These are phyloP conservation scores for Polyommatus icarus DNA, from an alignment of 2,888 invertebrate species.

Conservation along the genomic window DNA sequence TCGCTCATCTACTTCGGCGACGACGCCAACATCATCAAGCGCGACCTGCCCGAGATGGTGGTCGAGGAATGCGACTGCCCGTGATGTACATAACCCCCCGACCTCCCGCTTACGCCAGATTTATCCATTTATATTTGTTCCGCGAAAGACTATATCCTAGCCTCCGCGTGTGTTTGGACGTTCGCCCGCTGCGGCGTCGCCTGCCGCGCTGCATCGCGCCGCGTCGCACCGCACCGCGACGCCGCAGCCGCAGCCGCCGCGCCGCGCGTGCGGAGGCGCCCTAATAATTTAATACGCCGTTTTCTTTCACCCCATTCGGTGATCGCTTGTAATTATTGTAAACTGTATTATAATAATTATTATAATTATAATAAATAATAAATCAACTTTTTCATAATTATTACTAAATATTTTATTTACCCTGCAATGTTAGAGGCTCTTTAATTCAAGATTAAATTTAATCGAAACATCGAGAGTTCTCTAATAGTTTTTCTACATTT, in stretches of 20 bases:
- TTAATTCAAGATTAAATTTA: too few relatives aligned
- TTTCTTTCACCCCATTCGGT: conserved; percentile 80
- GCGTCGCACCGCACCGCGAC: conserved; percentile 86
- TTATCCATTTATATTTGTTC: conserved; percentile 80
- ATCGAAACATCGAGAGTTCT: too few relatives aligned
- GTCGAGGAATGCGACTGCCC: conserved; percentile 98
- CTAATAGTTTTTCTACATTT: too few relatives aligned
- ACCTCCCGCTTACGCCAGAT: conserved; percentile 71
- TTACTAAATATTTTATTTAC: conserved; percentile 67
- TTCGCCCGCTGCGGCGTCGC: conserved; percentile 37
- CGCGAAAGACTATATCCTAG: conserved; percentile 80
- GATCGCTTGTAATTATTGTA: conserved; percentile 81
- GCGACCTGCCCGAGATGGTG: conserved; percentile 97
- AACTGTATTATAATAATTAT: conserved; percentile 81
- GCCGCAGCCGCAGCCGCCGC: conserved; percentile 89
- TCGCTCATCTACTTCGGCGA: conserved; percentile 95
- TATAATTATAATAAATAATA: conserved; percentile 78
- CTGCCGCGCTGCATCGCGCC: conserved; percentile 60
- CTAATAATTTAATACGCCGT: conserved; percentile 78
- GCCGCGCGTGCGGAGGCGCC: conserved; percentile 54
- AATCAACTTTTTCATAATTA: conserved; percentile 82
- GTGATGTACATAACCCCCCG: conserved; percentile 69
- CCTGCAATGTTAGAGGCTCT: not conserved
- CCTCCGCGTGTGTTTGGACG: conserved; percentile 46
- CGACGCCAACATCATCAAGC: conserved; percentile 94